These are phyloP conservation scores for Ophion ellenae DNA, from an alignment of 2,888 invertebrate genomes.

Conservation along the genomic window DNA sequence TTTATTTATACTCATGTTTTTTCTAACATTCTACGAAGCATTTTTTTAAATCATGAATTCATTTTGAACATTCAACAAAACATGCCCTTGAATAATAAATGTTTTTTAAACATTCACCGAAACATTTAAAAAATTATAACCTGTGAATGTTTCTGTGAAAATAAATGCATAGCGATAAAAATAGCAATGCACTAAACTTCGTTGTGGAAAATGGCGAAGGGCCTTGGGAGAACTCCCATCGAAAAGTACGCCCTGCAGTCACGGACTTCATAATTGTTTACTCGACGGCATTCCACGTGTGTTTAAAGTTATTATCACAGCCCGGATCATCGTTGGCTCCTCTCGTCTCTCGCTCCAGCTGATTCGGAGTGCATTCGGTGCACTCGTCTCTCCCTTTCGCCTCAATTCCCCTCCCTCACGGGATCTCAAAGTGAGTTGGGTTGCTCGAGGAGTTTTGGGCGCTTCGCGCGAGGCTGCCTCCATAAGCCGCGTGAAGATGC, in stretches of 20 bases:
- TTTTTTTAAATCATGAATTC: not conserved
- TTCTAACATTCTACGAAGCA: not conserved
- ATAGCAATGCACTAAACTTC: not conserved
- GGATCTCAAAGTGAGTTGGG: slow-evolving; percentile 3
- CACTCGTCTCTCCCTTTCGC: slow-evolving; percentile 14
- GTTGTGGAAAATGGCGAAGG: not conserved
- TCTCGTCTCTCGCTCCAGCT: slow-evolving; percentile 18
- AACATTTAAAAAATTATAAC: not conserved
- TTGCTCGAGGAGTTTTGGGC: slow-evolving; percentile 31
- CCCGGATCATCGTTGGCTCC: slow-evolving; percentile 70
- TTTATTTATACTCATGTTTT: no score
- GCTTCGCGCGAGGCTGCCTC: slow-evolving; percentile 15
- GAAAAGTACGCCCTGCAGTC: not conserved
- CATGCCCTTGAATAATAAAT: not conserved
- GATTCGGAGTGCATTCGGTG: slow-evolving; percentile 1
- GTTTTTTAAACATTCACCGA: not conserved
- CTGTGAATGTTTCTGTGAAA: not conserved
- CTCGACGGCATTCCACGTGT: slow-evolving; percentile 75
- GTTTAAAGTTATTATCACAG: slow-evolving; percentile 75
- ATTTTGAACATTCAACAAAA: not conserved
- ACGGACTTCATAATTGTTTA: slow-evolving; percentile 75
- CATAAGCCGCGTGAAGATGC: slow-evolving; percentile 51
- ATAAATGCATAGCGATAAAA: not conserved
- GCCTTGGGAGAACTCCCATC: no score
- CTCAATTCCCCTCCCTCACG: not conserved